These are phyloP conservation scores for Eupithecia inturbata DNA, from an alignment of 2,888 invertebrate genomes.

Conservation along the genomic window DNA sequence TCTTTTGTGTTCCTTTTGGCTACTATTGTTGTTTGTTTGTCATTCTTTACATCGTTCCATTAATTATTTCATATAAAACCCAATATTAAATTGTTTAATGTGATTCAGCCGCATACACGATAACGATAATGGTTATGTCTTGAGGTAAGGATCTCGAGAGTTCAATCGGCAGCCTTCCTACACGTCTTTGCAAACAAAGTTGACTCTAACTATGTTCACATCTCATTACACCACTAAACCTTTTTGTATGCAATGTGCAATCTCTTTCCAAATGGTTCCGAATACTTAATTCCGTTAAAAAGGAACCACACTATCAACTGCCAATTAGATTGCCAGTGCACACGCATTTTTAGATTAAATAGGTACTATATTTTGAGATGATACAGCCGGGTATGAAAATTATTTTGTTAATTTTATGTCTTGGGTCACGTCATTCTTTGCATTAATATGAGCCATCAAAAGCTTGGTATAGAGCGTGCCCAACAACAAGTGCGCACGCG, in stretches of 20 bases:
- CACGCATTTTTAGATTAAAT: background rate
- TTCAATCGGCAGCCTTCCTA: background rate
- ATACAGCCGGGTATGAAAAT: background rate
- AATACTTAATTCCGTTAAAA: too few relatives aligned
- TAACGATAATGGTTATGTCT: constrained; percentile 8
- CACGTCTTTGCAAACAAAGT: too few relatives aligned
- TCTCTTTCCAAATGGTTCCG: too few relatives aligned
- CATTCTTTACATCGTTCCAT: constrained; percentile 53
- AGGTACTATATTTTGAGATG: background rate
- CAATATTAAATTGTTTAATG: constrained; percentile 28
- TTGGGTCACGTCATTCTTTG: background rate
- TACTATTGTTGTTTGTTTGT: constrained; percentile 51
- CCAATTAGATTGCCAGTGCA: too few relatives aligned
- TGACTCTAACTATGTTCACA: background rate
- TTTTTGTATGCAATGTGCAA: background rate
- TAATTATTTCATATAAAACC: constrained; percentile 39
- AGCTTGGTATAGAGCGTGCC: constrained; percentile 66
- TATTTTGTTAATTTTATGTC: background rate
- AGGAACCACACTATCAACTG: too few relatives aligned
- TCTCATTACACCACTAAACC: background rate
- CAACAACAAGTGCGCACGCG: constrained; percentile 82
- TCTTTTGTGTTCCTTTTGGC: constrained; percentile 56
- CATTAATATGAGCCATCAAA: constrained; percentile 57
- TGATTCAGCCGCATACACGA: constrained; percentile 15
- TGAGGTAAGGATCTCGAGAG: background rate